A percentile compares a stretch with the other conserved stretches of the same genome.
Evolutionary conservation across 2,888 invertebrate genomes (phyloP).

Genomic region (Hypolimnas misippus): DNA sequence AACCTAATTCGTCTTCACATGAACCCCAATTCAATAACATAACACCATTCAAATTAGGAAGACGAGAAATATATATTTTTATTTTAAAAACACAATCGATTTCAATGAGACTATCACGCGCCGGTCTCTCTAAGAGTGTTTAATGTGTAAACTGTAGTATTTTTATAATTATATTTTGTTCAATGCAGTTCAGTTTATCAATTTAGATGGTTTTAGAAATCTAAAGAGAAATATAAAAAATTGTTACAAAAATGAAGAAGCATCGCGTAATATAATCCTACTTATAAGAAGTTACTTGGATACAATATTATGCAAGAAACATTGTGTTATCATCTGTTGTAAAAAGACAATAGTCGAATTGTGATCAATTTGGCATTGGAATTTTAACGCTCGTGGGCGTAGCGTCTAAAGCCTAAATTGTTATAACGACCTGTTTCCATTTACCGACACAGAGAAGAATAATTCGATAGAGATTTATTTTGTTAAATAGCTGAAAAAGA

Average conservation of each 20-base stretch:
- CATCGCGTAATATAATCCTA: no score
- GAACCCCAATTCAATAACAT: background rate
- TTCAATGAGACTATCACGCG: no score
- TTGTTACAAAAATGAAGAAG: no score
- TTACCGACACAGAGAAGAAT: constrained; percentile 42
- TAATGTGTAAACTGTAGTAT: no score
- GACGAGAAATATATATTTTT: background rate
- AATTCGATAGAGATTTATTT: background rate
- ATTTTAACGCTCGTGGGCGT: constrained; percentile 54
- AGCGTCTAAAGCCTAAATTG: constrained; percentile 54
- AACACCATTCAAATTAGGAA: background rate
- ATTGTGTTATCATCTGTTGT: background rate
- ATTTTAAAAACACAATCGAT: background rate
- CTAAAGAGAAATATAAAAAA: no score
- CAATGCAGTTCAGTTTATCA: no score
- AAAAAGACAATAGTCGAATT: constrained; percentile 46
- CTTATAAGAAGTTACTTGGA: no score
- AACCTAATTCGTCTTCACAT: constrained; percentile 12
- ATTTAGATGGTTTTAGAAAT: no score
- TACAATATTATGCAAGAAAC: background rate
- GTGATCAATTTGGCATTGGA: constrained; percentile 58
- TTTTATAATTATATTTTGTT: no score
- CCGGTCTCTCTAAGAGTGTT: no score
- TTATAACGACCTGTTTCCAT: constrained; percentile 47
- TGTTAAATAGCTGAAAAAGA: background rate